Evolutionary conservation across 2,113 vertebrate species (phyloP), one percentile per base, ranked within the genome.

Genomic region (Seriola rivoliana): DNA sequence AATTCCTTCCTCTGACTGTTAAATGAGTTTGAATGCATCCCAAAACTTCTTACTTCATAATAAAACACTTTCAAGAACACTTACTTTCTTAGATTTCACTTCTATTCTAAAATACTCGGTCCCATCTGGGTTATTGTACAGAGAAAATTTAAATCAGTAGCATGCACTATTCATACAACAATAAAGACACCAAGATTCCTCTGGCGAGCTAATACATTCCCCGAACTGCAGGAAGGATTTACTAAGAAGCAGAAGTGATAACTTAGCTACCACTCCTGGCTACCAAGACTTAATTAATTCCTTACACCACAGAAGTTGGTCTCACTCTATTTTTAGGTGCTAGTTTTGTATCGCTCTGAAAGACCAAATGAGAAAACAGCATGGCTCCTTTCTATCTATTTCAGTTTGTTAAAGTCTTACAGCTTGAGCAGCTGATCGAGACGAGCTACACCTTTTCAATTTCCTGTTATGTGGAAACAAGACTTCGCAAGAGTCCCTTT

Each of bases 291-390:
- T 32, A 66, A 81, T 71, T 58, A 59, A 60, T 73, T 78, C 36
- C 40, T 60, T 54, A 25, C 48, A 75, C 54, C 62, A 67, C 59
- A 63, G 48, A 71, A 68, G 69, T 71, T 68, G 21, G 10, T 74
- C 40, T 76, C 44, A 9, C 10, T 75, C 46, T 78, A 83, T 82
- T 55, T 88, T 72, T 66, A 52, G 50, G 10, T 23, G 17, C 4
- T 36, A 60, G 23, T 66, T 83, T 80, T 75, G 38, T 8, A 29
- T 69, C 36, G 19, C 11, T 77, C 0, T 48, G 40, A 77, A 70
- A 42, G 60, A 55, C 46, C 36, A 44, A 40, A 52, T 58, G 48
- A 64, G 12, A 52, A 65, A 82, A 50, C 54, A 77, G 23, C 54
- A 23, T 2, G 5, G 1, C 60, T 4, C 34, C 36, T 79, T 75